Conservation (phyloP, 2,888 invertebrate species). For the Spilarctia lutea region DNA sequence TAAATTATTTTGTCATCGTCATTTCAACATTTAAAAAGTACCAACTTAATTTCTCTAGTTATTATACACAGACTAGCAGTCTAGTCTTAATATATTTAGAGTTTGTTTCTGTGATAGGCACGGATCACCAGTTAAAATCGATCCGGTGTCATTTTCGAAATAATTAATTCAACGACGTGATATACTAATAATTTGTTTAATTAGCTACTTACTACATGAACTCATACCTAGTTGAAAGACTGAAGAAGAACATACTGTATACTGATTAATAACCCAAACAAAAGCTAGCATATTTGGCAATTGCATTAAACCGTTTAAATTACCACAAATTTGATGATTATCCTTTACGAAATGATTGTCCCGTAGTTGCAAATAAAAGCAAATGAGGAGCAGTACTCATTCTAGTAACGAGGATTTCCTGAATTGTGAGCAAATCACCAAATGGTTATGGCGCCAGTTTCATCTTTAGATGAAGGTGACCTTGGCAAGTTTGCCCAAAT, state of each 20-base stretch:
- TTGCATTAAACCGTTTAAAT: neutral
- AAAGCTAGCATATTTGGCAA: neutral
- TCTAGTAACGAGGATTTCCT: conserved; percentile 74
- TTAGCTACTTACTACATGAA: neutral
- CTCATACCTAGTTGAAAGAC: neutral
- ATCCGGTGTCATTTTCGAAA: too few species aligned
- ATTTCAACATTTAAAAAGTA: too few species aligned
- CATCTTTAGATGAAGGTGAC: conserved; percentile 32
- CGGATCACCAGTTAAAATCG: too few species aligned
- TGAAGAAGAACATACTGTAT: neutral
- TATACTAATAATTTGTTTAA: too few species aligned
- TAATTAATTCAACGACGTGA: too few species aligned
- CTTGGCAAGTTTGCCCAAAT: conserved; percentile 32
- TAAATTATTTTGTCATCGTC: too few species aligned
- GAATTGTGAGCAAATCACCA: conserved; percentile 45
- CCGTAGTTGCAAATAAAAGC: neutral
- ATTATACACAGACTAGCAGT: too few species aligned
- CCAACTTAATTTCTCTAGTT: too few species aligned
- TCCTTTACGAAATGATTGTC: neutral
- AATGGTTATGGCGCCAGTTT: conserved; percentile 38
- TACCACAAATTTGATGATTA: neutral
- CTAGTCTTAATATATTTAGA: too few species aligned
- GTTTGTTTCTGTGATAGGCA: too few species aligned
- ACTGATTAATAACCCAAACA: neutral
- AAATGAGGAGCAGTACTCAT: conserved; percentile 42